Percentiles rank a stretch among this genome's conserved stretches.
These are phyloP conservation scores for Lysandra coridon DNA, from an alignment of 2,888 invertebrate genomes.

Conservation along the genomic window DNA sequence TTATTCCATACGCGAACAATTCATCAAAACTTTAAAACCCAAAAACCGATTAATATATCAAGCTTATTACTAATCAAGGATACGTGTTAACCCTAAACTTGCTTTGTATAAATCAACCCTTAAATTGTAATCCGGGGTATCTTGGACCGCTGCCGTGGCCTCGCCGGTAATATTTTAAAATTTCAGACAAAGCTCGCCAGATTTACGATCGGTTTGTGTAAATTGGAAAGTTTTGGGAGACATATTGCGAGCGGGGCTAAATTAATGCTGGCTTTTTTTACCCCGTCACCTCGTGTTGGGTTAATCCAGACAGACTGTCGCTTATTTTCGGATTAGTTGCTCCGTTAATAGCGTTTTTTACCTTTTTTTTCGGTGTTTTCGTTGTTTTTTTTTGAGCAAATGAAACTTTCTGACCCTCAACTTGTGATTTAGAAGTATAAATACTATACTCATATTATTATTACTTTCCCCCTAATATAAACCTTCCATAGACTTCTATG, in stretches of 20 bases:
- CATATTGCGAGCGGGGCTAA: conserved; percentile 55
- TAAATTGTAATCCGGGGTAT: conserved; percentile 53
- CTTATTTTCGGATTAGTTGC: conserved; percentile 19
- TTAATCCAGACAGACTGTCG: conserved; percentile 17
- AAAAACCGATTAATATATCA: conserved; percentile 23
- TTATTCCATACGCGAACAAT: conserved; percentile 22
- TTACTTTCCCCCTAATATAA: too few relatives aligned
- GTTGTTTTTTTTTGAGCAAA: background rate
- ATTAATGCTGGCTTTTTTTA: conserved; percentile 47
- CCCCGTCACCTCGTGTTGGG: conserved; percentile 32
- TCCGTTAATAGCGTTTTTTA: conserved; percentile 1
- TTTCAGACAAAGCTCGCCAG: conserved; percentile 61
- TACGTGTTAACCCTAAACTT: conserved; percentile 37
- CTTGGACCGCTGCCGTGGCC: conserved; percentile 48
- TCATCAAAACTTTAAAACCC: conserved; percentile 20
- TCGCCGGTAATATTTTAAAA: conserved; percentile 63
- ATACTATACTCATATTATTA: too few relatives aligned
- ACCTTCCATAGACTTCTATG: too few relatives aligned
- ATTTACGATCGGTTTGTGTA: conserved; percentile 68
- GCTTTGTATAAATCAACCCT: conserved; percentile 56
- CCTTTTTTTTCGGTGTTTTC: background rate
- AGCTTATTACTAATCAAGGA: conserved; percentile 29
- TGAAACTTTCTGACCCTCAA: too few relatives aligned
- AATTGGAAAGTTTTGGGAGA: conserved; percentile 68
- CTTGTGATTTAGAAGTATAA: too few relatives aligned